phyloP scores from a whole-genome alignment of 2,888 invertebrate genomes.

The Craniophora ligustri region DNA sequence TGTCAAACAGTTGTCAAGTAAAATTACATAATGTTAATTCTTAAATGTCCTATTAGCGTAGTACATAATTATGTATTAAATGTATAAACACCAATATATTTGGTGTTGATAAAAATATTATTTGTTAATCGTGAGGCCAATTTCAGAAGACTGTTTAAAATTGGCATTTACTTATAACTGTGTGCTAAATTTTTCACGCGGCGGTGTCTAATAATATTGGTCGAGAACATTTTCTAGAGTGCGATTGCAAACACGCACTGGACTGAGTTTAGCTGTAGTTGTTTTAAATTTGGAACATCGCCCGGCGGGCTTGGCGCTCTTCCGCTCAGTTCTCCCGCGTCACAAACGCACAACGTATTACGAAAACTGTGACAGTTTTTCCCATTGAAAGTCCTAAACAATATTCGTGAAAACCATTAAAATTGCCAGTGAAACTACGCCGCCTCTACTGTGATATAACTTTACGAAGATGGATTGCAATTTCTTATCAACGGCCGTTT shows the following conservation, averaged over 20 bases:
- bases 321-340: conserved; percentile 71
- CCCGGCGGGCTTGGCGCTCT: conserved; percentile 78
- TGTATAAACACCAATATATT: conserved; percentile 28
- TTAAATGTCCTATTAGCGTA: too few species aligned
- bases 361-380: conserved; percentile 63
- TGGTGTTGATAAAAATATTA: conserved; percentile 21
- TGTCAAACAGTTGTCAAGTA: too few species aligned
- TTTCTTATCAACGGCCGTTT: conserved; percentile 60
- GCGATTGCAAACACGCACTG: conserved; percentile 65
- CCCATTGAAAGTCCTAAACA: conserved; percentile 37
- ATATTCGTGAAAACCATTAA: conserved; percentile 45
- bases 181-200: conserved; percentile 9
- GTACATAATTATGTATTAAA: conserved; percentile 22
- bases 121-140: conserved; percentile 18
- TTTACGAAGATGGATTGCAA: conserved; percentile 65
- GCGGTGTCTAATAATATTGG: conserved; percentile 61
- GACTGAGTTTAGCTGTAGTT: conserved; percentile 76
- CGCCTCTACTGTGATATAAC: conserved; percentile 43
- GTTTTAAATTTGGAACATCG: conserved; percentile 84
- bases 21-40: neutral
- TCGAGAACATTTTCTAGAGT: conserved; percentile 62
- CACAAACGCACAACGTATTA: conserved; percentile 68
- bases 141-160: conserved; percentile 33
- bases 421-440: conserved; percentile 4
- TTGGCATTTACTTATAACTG: conserved; percentile 11